Conservation (phyloP, 1,140 invertebrate species). For the fruit fly (Drosophila melanogaster) region DNA sequence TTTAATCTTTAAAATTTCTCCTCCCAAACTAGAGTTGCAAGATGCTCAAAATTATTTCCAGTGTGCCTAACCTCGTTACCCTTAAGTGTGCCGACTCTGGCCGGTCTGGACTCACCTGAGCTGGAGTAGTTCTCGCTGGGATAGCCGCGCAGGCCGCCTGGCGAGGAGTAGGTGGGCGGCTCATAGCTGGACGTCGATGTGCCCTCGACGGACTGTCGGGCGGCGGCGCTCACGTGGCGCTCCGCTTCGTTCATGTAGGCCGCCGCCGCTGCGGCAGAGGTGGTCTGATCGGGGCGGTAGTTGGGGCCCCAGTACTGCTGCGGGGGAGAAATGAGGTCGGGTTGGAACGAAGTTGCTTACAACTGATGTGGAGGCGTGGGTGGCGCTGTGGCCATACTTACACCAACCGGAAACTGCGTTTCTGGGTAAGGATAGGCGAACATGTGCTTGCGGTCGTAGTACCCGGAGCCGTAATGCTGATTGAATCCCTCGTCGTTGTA, state of each 20-base stretch:
- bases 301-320: constrained; percentile 76
- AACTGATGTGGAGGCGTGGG: neutral
- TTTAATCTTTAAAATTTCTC: too few relatives aligned
- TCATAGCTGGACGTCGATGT: constrained; percentile 84
- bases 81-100: too few relatives aligned
- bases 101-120: constrained; percentile 63
- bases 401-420: constrained; percentile 83
- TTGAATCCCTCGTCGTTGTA: constrained; percentile 82
- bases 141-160: constrained; percentile 78
- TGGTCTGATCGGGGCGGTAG: constrained; percentile 78
- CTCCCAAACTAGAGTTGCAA: too few relatives aligned
- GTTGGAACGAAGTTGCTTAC: constrained; percentile 61
- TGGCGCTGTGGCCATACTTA: constrained; percentile 3
- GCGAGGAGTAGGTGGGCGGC: constrained; percentile 82
- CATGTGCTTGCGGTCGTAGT: constrained; percentile 83
- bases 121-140: constrained; percentile 81
- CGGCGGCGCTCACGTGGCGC: constrained; percentile 76
- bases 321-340: constrained; percentile 13
- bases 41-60: neutral
- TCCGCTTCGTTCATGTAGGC: constrained; percentile 83
- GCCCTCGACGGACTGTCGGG: constrained; percentile 82
- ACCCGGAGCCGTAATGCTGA: constrained; percentile 72
- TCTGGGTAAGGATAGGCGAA: constrained; percentile 80
- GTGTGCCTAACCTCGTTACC: neutral
- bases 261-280: constrained; percentile 70